Evolutionary conservation across 2,888 invertebrate genomes (phyloP).

Genomic region (Ophion slaviceki): DNA sequence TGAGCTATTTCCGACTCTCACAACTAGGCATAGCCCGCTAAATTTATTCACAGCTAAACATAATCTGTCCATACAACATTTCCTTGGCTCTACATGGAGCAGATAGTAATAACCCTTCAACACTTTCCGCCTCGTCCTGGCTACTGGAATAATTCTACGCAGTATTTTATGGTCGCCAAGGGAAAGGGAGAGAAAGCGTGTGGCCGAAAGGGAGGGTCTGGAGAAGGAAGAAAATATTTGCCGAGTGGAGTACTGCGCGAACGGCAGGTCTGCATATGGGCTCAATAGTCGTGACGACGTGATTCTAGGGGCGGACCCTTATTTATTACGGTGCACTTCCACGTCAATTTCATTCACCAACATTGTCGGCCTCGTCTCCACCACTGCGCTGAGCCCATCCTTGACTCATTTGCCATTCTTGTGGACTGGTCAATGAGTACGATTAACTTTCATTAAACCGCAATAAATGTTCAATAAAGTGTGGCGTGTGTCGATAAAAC

Average conservation of each 20-base stretch:
- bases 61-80: background rate
- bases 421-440: background rate
- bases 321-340: constrained; percentile 44
- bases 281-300: constrained; percentile 15
- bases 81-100: background rate
- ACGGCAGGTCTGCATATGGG: constrained; percentile 9
- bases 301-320: constrained; percentile 36
- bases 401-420: background rate
- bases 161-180: constrained; percentile 16
- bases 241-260: constrained; percentile 1
- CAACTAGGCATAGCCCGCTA: too few relatives aligned
- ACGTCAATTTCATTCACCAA: constrained; percentile 23
- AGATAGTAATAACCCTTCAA: background rate
- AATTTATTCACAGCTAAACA: background rate
- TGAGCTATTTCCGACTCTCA: too few relatives aligned
- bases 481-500: background rate
- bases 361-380: constrained; percentile 14
- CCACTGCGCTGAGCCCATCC: constrained; percentile 12
- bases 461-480: background rate
- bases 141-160: constrained; percentile 22
- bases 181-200: background rate
- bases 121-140: constrained; percentile 3
- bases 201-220: background rate
- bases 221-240: constrained; percentile 27
- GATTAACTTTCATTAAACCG: constrained; percentile 25